Conservation (phyloP, 1,140 invertebrate species). For the Harpegnathos saltator region DNA sequence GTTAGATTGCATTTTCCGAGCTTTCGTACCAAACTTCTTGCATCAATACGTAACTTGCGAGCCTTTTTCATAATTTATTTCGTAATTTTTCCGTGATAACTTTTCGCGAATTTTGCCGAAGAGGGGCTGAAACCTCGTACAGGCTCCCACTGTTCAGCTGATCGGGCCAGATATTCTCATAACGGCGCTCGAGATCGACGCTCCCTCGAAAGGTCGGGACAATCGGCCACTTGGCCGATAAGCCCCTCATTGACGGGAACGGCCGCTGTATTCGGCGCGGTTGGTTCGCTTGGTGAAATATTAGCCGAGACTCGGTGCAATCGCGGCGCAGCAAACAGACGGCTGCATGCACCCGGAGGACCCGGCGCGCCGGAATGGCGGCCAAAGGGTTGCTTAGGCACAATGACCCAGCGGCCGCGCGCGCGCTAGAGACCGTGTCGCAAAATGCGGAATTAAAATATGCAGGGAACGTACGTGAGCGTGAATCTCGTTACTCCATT, state of each 20-base stretch:
- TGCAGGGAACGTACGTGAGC: slow-evolving; percentile 82
- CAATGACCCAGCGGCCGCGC: slow-evolving; percentile 48
- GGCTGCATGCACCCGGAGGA: slow-evolving; percentile 19
- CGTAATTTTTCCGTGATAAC: too few relatives aligned
- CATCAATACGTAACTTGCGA: too few relatives aligned
- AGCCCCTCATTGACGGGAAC: not conserved
- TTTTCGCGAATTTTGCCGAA: too few relatives aligned
- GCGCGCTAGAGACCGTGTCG: slow-evolving; percentile 30
- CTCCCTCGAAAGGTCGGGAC: not conserved
- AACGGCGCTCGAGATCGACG: too few relatives aligned
- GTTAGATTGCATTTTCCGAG: too few relatives aligned
- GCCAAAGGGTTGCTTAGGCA: slow-evolving; percentile 56
- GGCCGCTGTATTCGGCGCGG: not conserved
- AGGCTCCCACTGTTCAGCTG: too few relatives aligned
- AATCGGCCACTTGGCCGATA: not conserved
- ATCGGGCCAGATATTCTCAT: too few relatives aligned
- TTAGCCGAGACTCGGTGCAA: slow-evolving; percentile 16
- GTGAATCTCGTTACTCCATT: slow-evolving; percentile 85
- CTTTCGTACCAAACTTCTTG: too few relatives aligned
- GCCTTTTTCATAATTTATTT: too few relatives aligned
- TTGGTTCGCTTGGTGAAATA: not conserved
- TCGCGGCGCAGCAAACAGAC: slow-evolving; percentile 41
- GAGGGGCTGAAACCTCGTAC: too few relatives aligned
- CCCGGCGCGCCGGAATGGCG: not conserved
- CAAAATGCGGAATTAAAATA: slow-evolving; percentile 84